phyloP scores from a whole-genome alignment of 1,140 invertebrate species.

The Vollenhovia emeryi region DNA sequence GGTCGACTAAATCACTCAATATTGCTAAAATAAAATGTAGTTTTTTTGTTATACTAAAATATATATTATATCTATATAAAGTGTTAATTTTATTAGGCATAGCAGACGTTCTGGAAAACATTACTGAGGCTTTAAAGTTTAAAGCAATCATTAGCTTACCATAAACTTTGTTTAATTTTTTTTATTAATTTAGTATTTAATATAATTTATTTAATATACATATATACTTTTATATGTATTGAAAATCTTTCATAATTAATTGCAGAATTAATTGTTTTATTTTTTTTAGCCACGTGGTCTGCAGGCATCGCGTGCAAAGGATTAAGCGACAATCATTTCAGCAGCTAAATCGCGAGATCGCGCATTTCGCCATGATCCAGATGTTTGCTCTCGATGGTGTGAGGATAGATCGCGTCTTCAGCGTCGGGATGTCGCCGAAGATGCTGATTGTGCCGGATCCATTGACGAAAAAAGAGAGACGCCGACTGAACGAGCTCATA shows the following conservation, averaged over 20 bases:
- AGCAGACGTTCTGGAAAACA: conserved; percentile 7
- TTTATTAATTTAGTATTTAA: no score
- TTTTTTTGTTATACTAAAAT: not conserved
- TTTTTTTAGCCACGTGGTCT: conserved; percentile 76
- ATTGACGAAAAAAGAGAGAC: conserved; percentile 73
- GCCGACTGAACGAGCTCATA: conserved; percentile 75
- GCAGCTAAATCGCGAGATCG: conserved; percentile 79
- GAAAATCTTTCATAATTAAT: not conserved
- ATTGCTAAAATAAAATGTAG: no score
- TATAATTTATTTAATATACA: no score
- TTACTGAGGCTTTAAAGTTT: not conserved
- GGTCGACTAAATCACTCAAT: no score
- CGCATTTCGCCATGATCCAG: conserved; percentile 80
- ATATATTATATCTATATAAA: not conserved
- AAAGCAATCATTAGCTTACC: not conserved
- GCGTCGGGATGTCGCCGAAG: conserved; percentile 77
- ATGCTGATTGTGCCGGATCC: conserved; percentile 75
- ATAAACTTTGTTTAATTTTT: not conserved
- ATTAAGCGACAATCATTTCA: conserved; percentile 73
- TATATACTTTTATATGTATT: no score
- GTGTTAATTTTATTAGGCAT: not conserved
- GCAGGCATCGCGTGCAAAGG: conserved; percentile 75
- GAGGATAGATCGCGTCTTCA: conserved; percentile 79
- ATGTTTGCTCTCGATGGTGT: conserved; percentile 78
- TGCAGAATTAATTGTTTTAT: not conserved